Conservation (phyloP, 2,888 invertebrate genomes). For the Sesia apiformis region DNA sequence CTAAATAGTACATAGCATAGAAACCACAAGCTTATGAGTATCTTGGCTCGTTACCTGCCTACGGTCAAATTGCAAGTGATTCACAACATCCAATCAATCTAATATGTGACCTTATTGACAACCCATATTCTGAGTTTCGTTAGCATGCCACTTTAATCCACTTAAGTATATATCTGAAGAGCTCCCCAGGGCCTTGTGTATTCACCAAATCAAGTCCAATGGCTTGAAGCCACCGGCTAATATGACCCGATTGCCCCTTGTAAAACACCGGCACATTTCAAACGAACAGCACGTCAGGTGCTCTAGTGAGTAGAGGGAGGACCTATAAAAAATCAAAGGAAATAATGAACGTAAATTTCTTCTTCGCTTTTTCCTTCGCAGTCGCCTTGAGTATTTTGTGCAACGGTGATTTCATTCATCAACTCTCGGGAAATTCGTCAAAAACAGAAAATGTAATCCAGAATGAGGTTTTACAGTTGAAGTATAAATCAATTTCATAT, state of each 20-base stretch:
- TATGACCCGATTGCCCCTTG: conserved; percentile 23
- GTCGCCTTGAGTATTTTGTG: conserved; percentile 29
- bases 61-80: neutral
- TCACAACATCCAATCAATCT: neutral
- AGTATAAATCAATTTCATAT: conserved; percentile 4
- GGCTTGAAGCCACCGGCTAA: conserved; percentile 15
- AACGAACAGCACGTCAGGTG: conserved; percentile 38
- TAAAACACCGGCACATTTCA: conserved; percentile 36
- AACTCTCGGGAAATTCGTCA: conserved; percentile 8
- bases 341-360: conserved; percentile 35
- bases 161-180: conserved; percentile 50
- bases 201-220: neutral
- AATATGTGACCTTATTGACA: conserved; percentile 12
- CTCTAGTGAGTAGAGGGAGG: neutral
- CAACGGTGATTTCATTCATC: conserved; percentile 18
- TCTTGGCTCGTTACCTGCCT: too few species aligned
- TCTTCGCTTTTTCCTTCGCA: conserved; percentile 23
- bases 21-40: too few species aligned
- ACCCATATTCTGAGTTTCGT: conserved; percentile 39
- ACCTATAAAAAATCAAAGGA: conserved; percentile 1
- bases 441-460: conserved; percentile 6
- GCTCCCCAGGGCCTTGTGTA: conserved; percentile 36
- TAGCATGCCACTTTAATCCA: conserved; percentile 61
- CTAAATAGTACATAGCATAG: too few species aligned
- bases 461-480: conserved; percentile 6